Conservation (phyloP, 2,113 vertebrate genomes). For the Scophthalmus maximus region DNA sequence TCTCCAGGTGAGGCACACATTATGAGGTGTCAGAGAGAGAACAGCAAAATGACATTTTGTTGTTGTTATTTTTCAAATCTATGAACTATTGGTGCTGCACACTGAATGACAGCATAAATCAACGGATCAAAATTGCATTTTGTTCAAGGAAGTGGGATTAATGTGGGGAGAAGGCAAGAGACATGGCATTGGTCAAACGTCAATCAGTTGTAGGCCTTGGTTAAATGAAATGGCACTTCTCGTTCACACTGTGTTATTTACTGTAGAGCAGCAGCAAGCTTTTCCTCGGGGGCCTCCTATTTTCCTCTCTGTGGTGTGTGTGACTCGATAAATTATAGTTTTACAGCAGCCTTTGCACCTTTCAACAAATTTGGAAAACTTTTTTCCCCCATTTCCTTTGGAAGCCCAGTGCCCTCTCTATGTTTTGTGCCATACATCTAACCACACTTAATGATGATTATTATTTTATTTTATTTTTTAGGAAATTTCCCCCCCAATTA, state of each 20-base stretch:
- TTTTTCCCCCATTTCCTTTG: neutral
- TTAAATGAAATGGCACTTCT: constrained; percentile 67
- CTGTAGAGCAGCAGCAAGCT: constrained; percentile 40
- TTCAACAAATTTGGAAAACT: neutral
- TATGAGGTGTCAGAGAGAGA: constrained; percentile 71
- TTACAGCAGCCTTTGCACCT: neutral
- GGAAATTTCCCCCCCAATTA: too few species aligned
- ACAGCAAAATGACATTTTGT: constrained; percentile 72
- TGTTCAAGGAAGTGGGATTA: constrained; percentile 69
- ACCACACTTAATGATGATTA: too few species aligned
- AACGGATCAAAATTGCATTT: constrained; percentile 71
- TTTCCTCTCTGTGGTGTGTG: constrained; percentile 34
- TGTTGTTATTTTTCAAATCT: constrained; percentile 75
- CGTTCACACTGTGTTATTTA: constrained; percentile 55
- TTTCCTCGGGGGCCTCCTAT: constrained; percentile 28
- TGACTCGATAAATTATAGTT: constrained; percentile 28
- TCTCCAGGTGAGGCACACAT: constrained; percentile 71
- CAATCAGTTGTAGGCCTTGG: constrained; percentile 61
- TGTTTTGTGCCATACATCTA: too few species aligned
- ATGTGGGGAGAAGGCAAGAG: constrained; percentile 62
- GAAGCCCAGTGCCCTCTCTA: neutral
- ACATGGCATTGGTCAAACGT: constrained; percentile 73
- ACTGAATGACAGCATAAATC: constrained; percentile 74
- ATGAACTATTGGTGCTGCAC: constrained; percentile 56
- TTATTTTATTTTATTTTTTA: too few species aligned